Percentiles rank a stretch among this genome's conserved stretches.
These are phyloP conservation scores for Chamaetylas fuelleborni DNA, from an alignment of 2,113 vertebrate genomes.

Conservation along the genomic window DNA sequence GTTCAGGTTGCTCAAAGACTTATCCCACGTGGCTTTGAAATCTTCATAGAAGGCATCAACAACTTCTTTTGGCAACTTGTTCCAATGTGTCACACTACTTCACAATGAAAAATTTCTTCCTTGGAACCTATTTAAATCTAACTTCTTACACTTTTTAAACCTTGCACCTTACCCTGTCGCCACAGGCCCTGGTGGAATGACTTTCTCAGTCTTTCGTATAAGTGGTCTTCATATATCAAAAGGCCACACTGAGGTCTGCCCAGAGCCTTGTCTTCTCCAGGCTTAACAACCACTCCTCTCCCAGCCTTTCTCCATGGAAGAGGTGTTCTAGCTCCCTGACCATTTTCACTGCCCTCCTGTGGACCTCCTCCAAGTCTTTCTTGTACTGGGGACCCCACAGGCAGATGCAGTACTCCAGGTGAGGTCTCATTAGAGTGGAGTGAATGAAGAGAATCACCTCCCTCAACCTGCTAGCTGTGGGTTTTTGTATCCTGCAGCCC, in stretches of 20 bases:
- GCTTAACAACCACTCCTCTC: not conserved
- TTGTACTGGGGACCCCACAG: not conserved
- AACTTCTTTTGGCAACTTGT: not conserved
- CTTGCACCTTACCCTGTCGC: not conserved
- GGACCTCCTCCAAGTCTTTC: not conserved
- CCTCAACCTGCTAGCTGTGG: not conserved
- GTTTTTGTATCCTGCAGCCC: too few relatives aligned
- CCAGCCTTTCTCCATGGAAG: not conserved
- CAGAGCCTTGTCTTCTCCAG: not conserved
- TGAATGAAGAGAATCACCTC: not conserved
- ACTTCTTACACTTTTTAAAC: not conserved
- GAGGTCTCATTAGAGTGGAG: not conserved
- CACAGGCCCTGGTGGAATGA: not conserved
- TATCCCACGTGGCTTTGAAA: not conserved
- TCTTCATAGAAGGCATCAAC: not conserved
- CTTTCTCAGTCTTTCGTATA: not conserved
- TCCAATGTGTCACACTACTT: not conserved
- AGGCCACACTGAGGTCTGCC: fast-evolving
- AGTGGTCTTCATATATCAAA: not conserved
- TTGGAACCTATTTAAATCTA: not conserved
- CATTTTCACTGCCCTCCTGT: not conserved
- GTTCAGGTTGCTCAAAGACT: not conserved
- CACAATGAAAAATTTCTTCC: not conserved
- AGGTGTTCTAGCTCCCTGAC: not conserved
- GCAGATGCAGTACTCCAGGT: not conserved